Conservation (phyloP, 2,113 vertebrate species). For the Callospermophilus lateralis region DNA sequence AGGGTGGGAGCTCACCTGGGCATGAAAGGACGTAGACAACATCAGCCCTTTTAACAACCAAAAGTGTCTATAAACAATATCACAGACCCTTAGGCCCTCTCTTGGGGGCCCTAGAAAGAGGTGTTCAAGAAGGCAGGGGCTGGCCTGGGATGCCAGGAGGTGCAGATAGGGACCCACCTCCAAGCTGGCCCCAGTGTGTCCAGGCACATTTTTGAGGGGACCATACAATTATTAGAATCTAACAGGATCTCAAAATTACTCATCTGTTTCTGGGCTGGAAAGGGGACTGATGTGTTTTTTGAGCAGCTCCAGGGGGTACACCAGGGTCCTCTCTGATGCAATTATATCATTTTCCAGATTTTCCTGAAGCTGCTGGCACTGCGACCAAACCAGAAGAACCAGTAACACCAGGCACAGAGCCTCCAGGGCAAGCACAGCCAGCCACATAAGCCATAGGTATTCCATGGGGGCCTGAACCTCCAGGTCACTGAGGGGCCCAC, state of each 20-base stretch:
- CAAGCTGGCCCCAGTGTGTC: conserved; percentile 92
- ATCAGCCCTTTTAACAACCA: background rate
- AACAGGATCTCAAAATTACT: conserved; percentile 96
- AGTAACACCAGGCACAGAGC: conserved; percentile 93
- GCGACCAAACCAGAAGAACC: conserved; percentile 90
- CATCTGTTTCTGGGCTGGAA: conserved; percentile 92
- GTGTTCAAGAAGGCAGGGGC: conserved; percentile 79
- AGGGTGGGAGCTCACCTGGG: background rate
- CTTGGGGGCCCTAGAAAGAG: background rate
- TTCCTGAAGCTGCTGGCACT: conserved; percentile 93
- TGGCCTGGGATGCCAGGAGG: conserved; percentile 94
- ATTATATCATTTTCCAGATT: conserved; percentile 92
- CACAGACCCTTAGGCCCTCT: background rate
- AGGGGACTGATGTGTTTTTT: conserved; percentile 91
- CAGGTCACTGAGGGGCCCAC: conserved; percentile 89
- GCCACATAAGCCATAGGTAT: conserved; percentile 95
- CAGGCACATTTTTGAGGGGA: conserved; percentile 96
- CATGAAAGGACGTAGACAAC: too few species aligned
- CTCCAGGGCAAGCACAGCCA: conserved; percentile 94
- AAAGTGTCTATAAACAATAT: background rate
- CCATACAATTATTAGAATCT: conserved; percentile 97
- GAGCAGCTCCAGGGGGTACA: conserved; percentile 96
- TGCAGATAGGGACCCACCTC: conserved; percentile 88
- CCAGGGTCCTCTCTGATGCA: conserved; percentile 94
- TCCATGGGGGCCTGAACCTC: conserved; percentile 93